Evolutionary conservation across 1,140 invertebrate species (phyloP).

Genomic region (Lepidurus arcticus): DNA sequence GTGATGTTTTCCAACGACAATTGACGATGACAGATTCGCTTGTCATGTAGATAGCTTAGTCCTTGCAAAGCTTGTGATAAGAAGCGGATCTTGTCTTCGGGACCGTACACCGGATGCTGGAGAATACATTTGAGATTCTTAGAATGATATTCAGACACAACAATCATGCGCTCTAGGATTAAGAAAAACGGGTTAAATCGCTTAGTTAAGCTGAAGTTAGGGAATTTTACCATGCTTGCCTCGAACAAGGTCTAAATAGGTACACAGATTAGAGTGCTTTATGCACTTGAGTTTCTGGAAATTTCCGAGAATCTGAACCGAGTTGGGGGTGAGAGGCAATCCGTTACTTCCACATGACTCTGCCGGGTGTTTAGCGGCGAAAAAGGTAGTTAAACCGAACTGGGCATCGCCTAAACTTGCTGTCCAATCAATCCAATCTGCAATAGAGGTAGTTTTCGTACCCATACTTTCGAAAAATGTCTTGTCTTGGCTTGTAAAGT

Average conservation of each 20-base stretch:
- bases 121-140: slow-evolving; percentile 49
- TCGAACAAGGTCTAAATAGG: slow-evolving; percentile 83
- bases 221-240: slow-evolving; percentile 80
- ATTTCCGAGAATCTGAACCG: slow-evolving; percentile 84
- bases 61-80: slow-evolving; percentile 61
- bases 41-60: slow-evolving; percentile 64
- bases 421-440: not conserved
- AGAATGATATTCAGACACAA: slow-evolving; percentile 81
- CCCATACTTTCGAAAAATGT: not conserved
- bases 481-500: no score
- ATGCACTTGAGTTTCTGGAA: slow-evolving; percentile 77
- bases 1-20: slow-evolving; percentile 78
- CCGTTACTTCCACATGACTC: slow-evolving; percentile 94
- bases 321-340: slow-evolving; percentile 89
- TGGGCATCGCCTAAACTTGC: slow-evolving; percentile 28
- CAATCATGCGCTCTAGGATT: slow-evolving; percentile 75
- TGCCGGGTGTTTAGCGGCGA: slow-evolving; percentile 79
- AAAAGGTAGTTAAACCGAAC: slow-evolving; percentile 81
- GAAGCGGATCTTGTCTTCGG: slow-evolving; percentile 56
- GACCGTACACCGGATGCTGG: slow-evolving; percentile 40
- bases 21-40: slow-evolving; percentile 70
- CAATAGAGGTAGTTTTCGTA: not conserved
- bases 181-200: slow-evolving; percentile 38
- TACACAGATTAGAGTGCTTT: slow-evolving; percentile 71
- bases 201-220: not conserved